Base-by-base conservation (phyloP, 1,140 invertebrate genomes). In the Stegodyphus mimosarum region DNA sequence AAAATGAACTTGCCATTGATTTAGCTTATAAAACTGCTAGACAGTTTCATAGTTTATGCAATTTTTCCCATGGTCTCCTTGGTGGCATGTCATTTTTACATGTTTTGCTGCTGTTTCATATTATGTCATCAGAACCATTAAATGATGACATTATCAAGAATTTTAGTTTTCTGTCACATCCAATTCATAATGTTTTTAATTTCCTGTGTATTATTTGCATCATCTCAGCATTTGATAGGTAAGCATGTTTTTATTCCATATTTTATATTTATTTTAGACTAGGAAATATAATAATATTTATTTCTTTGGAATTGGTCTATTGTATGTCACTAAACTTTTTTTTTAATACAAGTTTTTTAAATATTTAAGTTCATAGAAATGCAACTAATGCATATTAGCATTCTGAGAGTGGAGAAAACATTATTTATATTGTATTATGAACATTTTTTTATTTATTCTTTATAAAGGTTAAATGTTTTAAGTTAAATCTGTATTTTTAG, bases 221-320 rank as follows among this genome's bases (percentile, higher is more conserved):
- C 17, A 60, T 84, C 7, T 84, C 81, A 15, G 81, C 60, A 48
- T 84, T 84, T 76, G 81, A 84, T 33, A 84, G 66, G 81, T 84
- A 84, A 53, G 64, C 17, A 4, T 67, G 9, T 15, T 60, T 60
- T 2, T 15, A 10, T 60, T 33, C 33, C 33, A 33, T 33, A 33
- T 33, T 33, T 33, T 33, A 33, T 33, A 33, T 33, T 33, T 33
- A 33, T 33, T 33, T 33, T 33, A 33, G 33, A 33, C 1, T 33
- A 33, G 33, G 33, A 33, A 33, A 33, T 33, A 33, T 33, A 33
- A 33, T 33, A 3, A 33, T 33, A 33, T 33, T 33, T 33, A 33
- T 33, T 33, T 33, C 33, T 33, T 33, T 1, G 3, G 1, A 33
- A 33, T 33, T 33, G 33, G 33, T 33, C 33, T 33, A 33, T 33